Conservation (phyloP, 2,888 invertebrate genomes). For the Perizoma flavofasciatum region DNA sequence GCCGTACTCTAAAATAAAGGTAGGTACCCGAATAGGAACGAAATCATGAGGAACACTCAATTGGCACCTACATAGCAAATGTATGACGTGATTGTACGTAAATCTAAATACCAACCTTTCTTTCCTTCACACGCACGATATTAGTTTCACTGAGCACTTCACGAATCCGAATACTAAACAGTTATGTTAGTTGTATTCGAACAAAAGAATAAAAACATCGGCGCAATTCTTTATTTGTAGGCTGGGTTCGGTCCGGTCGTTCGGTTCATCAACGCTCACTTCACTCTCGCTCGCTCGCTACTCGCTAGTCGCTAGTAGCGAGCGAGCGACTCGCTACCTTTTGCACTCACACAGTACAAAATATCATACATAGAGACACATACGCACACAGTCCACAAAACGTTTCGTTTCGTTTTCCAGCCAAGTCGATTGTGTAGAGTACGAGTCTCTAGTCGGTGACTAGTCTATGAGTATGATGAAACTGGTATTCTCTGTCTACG, state of each 20-base stretch:
- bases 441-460: no score
- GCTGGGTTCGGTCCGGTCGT: constrained; percentile 30
- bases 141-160: constrained; percentile 35
- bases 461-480: no score
- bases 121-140: constrained; percentile 27
- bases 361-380: no score
- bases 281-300: constrained; percentile 47
- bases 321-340: no score
- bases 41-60: constrained; percentile 52
- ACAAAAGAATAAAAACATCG: constrained; percentile 59
- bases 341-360: no score
- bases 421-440: no score
- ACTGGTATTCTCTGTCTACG: no score
- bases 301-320: no score
- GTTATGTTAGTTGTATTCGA: constrained; percentile 29
- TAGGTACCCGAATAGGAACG: constrained; percentile 27
- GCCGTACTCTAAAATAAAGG: constrained; percentile 16
- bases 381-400: no score
- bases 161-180: constrained; percentile 29
- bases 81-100: constrained; percentile 67
- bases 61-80: constrained; percentile 49
- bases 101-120: constrained; percentile 58
- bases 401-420: no score
- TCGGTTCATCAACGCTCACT: constrained; percentile 62
- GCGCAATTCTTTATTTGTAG: constrained; percentile 60